phyloP scores from a whole-genome alignment of 2,888 invertebrate species.

The Portevinia maculata region DNA sequence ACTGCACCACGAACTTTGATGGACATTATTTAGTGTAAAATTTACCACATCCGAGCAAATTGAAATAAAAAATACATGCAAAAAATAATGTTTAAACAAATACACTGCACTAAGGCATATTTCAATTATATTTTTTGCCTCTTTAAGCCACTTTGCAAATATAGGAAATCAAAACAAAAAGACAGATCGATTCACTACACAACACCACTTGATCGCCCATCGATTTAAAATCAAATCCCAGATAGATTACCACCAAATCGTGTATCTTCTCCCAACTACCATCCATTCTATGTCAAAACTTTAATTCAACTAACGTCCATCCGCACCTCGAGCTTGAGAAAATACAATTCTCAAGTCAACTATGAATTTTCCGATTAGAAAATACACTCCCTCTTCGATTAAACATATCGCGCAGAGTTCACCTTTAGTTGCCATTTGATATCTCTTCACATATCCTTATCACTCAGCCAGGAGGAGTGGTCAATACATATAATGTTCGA shows the following conservation, averaged over 20 bases:
- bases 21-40: no score
- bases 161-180: no score
- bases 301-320: constrained; percentile 49
- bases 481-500: constrained; percentile 29
- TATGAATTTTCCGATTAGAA: constrained; percentile 51
- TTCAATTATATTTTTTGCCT: no score
- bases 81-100: no score
- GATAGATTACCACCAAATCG: neutral
- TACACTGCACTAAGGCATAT: no score
- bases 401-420: constrained; percentile 60
- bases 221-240: neutral
- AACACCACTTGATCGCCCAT: neutral
- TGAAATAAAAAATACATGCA: no score
- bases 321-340: neutral
- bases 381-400: constrained; percentile 26
- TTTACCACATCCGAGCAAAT: no score
- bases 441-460: constrained; percentile 63
- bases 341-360: constrained; percentile 18
- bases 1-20: no score
- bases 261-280: neutral
- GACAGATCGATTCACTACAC: neutral
- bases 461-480: constrained; percentile 49
- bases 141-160: neutral
- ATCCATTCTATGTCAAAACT: constrained; percentile 60
- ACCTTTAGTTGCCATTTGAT: constrained; percentile 68